A percentile compares a stretch with the other conserved stretches of the same genome.
phyloP scores from a whole-genome alignment of 2,888 invertebrate species.

The Lasius platythorax region DNA sequence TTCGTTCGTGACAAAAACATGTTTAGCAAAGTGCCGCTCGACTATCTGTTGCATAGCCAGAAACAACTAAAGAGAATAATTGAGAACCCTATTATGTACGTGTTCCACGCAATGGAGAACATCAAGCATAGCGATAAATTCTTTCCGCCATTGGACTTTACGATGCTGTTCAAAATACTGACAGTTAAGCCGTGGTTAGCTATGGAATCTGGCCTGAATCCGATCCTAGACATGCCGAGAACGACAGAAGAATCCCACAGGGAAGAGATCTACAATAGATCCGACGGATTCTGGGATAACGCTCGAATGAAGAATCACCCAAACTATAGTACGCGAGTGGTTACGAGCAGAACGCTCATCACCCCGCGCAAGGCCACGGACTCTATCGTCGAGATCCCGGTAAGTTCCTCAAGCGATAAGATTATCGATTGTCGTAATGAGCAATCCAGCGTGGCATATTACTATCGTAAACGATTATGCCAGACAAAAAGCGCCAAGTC shows the following conservation, averaged over 20 bases:
- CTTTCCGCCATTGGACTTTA: conserved; percentile 89
- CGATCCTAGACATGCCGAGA: conserved; percentile 51
- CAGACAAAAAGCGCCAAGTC: conserved; percentile 4
- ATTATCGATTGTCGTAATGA: conserved; percentile 33
- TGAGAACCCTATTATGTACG: conserved; percentile 91
- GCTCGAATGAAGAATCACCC: conserved; percentile 61
- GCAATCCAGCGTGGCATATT: not conserved
- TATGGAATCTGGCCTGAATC: conserved; percentile 73
- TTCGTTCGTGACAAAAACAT: conserved; percentile 92
- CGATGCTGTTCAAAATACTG: conserved; percentile 88
- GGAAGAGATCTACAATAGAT: conserved; percentile 33
- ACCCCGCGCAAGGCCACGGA: conserved; percentile 77
- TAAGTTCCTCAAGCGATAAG: conserved; percentile 66
- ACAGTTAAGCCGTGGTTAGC: conserved; percentile 86
- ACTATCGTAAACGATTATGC: conserved; percentile 6
- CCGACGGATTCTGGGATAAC: conserved; percentile 76
- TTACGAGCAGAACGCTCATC: conserved; percentile 77
- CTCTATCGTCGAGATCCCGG: conserved; percentile 82
- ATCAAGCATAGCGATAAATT: conserved; percentile 89
- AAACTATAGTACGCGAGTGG: conserved; percentile 47
- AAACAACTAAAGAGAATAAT: conserved; percentile 89
- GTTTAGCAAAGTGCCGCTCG: conserved; percentile 90
- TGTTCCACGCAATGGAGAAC: conserved; percentile 90
- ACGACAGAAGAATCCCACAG: not conserved
- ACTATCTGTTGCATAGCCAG: conserved; percentile 89